Evolutionary conservation across 2,888 invertebrate genomes (phyloP).

Genomic region (Drosophila paramelanica): DNA sequence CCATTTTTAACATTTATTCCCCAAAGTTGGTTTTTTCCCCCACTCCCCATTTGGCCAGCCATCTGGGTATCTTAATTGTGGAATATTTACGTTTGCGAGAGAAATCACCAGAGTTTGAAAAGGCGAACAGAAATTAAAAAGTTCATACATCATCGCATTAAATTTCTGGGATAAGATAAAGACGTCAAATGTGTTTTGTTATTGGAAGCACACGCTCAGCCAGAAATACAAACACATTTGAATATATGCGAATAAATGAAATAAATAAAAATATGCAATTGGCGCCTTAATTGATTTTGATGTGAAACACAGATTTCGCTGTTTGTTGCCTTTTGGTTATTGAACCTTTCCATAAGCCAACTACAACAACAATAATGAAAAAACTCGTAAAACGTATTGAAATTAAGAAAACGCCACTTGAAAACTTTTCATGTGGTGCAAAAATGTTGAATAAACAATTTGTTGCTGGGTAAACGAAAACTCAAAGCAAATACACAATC

Average conservation of each 20-base stretch:
- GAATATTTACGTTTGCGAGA: conserved; percentile 24
- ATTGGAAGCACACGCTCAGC: conserved; percentile 19
- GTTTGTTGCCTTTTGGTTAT: conserved; percentile 49
- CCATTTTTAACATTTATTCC: background rate
- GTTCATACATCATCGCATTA: conserved; percentile 84
- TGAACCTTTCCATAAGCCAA: conserved; percentile 60
- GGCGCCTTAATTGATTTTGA: conserved; percentile 77
- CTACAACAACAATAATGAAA: conserved; percentile 2
- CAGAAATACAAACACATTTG: conserved; percentile 32
- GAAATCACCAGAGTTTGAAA: conserved; percentile 30
- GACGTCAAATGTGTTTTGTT: conserved; percentile 63
- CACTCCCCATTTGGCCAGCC: conserved; percentile 21
- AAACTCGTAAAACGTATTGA: conserved; percentile 28
- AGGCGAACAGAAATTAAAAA: conserved; percentile 60
- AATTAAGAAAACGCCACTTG: conserved; percentile 52
- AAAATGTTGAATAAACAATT: conserved; percentile 61
- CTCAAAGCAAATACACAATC: background rate
- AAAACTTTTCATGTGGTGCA: conserved; percentile 67
- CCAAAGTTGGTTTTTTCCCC: background rate
- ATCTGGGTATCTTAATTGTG: conserved; percentile 47
- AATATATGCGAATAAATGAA: conserved; percentile 42
- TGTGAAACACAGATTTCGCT: conserved; percentile 64
- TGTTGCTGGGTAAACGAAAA: conserved; percentile 1
- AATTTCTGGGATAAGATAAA: conserved; percentile 83
- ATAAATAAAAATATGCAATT: conserved; percentile 66